Evolutionary conservation across 2,888 invertebrate species (phyloP).

Genomic region (Orthosia cruda): DNA sequence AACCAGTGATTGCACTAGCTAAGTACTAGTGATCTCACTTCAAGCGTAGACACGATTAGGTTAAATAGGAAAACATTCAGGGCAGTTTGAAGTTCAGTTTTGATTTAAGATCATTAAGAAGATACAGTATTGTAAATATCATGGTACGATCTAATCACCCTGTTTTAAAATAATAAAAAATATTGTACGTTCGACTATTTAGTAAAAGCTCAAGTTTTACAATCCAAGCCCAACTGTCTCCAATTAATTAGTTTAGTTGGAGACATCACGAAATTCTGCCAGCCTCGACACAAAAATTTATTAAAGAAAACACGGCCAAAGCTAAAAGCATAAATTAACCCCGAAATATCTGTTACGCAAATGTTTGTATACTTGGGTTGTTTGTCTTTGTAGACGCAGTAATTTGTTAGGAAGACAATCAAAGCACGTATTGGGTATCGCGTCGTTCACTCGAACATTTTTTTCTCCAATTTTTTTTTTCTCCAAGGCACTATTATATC

Average conservation of each 20-base stretch:
- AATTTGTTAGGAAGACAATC: constrained; percentile 60
- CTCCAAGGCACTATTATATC: constrained; percentile 31
- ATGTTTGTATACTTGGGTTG: constrained; percentile 59
- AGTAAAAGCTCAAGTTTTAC: neutral
- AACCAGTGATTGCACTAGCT: constrained; percentile 24
- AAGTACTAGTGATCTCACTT: no score
- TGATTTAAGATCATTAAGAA: no score
- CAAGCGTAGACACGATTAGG: no score
- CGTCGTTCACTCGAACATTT: constrained; percentile 16
- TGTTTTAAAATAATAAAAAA: no score
- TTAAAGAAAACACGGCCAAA: constrained; percentile 50
- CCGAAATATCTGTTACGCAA: constrained; percentile 60
- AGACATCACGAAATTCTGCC: constrained; percentile 17
- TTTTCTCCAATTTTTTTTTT: constrained; percentile 41
- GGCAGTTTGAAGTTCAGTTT: no score
- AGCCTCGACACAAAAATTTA: constrained; percentile 45
- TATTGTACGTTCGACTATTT: no score
- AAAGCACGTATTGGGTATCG: constrained; percentile 56
- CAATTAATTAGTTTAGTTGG: constrained; percentile 24
- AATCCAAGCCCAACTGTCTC: neutral
- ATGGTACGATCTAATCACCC: no score
- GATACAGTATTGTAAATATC: no score
- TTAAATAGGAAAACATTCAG: no score
- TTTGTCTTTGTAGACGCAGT: constrained; percentile 60
- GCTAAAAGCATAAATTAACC: constrained; percentile 61